Evolutionary conservation across 2,888 invertebrate genomes (phyloP), one percentile per base, ranked within the genome.

Genomic region (Polyommatus icarus): DNA sequence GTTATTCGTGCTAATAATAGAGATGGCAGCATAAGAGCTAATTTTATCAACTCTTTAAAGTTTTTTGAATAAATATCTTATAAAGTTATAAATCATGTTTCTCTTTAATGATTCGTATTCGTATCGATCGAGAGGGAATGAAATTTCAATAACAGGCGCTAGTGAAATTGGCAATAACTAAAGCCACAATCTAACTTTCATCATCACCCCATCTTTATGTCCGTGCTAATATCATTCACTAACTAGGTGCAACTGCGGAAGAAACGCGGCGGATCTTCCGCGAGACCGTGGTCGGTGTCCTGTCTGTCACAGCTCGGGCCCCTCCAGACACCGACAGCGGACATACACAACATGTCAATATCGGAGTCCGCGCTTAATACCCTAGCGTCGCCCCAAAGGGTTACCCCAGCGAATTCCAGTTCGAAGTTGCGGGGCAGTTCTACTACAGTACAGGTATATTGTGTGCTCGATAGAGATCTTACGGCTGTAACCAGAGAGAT

Each of bases 311-410:
- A 97, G 87, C 91, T 97, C 80, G 95, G 95, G 15, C 90, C 94
- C 0, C 91, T 87, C 20, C 91, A 94, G 77, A 91, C 92, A 80
- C 87, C 94, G 81, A 89, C 91, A 0, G 85, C 89, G 6, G 86
- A 92, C 85, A 92, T 95, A 1, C 90, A 95, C 85, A 95, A 96
- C 83, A 97, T 97, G 91, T 98, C 98, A 5, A 98, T 97, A 82
- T 98, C 98, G 3, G 98, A 98, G 90, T 98, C 98, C 1, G 98
- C 98, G 32, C 91, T 98, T 80, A 96, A 98, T 89, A 96, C 96
- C 76, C 92, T 98, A 77, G 94, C 95, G 0, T 94, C 95, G 78
- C 94, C 88, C 71, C 95, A 87, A 80, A 91, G 88, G 79, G 94
- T 89, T 82, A 94, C 89, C 79, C 94, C 91, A 79, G 89, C 89